Base-by-base conservation (phyloP, 2,888 invertebrate genomes). In the Archips crataeganus region DNA sequence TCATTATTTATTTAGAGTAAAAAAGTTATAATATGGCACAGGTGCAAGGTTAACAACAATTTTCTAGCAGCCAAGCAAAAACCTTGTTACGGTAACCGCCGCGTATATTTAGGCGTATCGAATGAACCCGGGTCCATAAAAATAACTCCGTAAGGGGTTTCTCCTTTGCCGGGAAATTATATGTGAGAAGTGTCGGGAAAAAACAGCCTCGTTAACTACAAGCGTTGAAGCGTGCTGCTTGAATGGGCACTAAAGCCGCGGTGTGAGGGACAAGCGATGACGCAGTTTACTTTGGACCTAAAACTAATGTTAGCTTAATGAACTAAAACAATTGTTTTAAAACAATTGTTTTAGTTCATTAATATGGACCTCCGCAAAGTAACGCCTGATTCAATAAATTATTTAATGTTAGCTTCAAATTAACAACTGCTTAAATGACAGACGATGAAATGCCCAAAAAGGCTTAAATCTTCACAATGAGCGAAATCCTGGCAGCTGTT, bases 131-230 rank as follows among this genome's bases (percentile, higher is more conserved):
- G 51, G 15, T 51, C 70, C 63, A 65, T 65, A 74, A 61, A 70
- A 65, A 45, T 74, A 74, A 66, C 60, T 47, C 60, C 32, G 15
- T 57, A 71, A 65, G 66, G 65, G 70, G 71, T 65, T 63, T 63
- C 76, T 63, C 75, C 76, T 71, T 74, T 68, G 71, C 63, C 54
- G 70, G 75, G 74, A 81, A 84, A 84, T 82, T 79, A 81, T 80
- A 85, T 83, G 80, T 82, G 81, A 78, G 77, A 82, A 81, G 82
- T 81, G 81, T 78, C 76, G 77, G 82, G 82, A 84, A 89, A 88
- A 87, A 86, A 86, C 85, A 80, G 79, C 83, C 90, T 91, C 91
- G 91, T 91, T 92, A 92, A 89, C 89, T 88, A 77, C 79, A 87
- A 81, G 89, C 90, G 86, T 81, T 81, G 88, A 79, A 84, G 88